Percentiles rank a stretch among this genome's conserved stretches.
These are phyloP conservation scores for Eolophus roseicapilla DNA, from an alignment of 2,113 vertebrate species.

Conservation along the genomic window DNA sequence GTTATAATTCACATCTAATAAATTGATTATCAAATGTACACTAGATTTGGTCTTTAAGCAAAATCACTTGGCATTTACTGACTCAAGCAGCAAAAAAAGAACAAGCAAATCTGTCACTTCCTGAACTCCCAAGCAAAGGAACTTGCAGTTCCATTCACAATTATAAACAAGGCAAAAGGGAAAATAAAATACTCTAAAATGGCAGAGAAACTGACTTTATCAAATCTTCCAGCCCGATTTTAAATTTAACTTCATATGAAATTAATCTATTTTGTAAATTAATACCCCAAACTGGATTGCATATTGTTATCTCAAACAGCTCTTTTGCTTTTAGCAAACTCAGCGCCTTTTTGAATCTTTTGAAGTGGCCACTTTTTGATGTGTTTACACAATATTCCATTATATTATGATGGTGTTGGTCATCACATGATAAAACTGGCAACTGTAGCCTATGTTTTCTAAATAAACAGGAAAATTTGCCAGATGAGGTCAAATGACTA, in stretches of 20 bases:
- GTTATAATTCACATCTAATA: neutral
- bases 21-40: neutral
- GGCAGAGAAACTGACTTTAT: neutral
- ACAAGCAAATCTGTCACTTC: neutral
- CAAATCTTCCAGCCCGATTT: neutral
- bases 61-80: neutral
- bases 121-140: neutral
- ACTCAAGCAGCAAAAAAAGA: neutral
- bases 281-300: neutral
- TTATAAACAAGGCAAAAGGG: neutral
- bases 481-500: conserved; percentile 47
- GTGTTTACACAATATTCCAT: neutral
- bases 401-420: neutral
- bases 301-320: neutral
- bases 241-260: neutral
- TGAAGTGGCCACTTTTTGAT: neutral
- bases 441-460: conserved; percentile 7
- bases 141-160: neutral
- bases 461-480: conserved; percentile 51
- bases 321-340: neutral
- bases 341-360: neutral
- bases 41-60: neutral
- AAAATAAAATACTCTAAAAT: neutral
- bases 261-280: neutral
- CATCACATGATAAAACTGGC: conserved; percentile 24